phyloP scores from a whole-genome alignment of 1,140 invertebrate genomes.

The Drosophila gunungcola region DNA sequence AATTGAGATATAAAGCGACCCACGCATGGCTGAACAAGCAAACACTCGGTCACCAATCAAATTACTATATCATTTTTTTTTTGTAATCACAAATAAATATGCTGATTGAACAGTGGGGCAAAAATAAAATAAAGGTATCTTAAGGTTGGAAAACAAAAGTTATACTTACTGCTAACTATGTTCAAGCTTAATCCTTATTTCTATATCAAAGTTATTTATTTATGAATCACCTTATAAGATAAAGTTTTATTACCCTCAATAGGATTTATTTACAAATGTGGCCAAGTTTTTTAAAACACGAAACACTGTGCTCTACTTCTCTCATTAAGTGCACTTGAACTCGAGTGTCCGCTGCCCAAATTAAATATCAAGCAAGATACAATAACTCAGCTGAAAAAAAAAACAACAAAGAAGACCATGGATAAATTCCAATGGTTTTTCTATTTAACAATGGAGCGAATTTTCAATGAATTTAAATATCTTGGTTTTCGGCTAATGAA shows the following conservation, averaged over 20 bases:
- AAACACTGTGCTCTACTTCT: conserved; percentile 29
- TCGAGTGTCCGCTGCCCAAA: conserved; percentile 36
- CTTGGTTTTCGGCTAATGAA: conserved; percentile 1
- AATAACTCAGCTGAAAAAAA: conserved; percentile 14
- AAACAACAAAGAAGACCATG: conserved; percentile 24
- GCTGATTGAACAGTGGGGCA: conserved; percentile 6
- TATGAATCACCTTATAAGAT: not conserved
- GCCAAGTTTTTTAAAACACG: too few species aligned
- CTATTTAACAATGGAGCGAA: conserved; percentile 15
- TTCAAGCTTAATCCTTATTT: too few species aligned
- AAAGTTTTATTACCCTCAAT: not conserved
- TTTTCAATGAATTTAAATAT: conserved; percentile 35
- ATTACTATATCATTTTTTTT: conserved; percentile 44
- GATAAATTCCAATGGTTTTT: conserved; percentile 30
- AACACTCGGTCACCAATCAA: conserved; percentile 47
- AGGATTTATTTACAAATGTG: not conserved
- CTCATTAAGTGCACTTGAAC: conserved; percentile 65
- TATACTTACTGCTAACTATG: too few species aligned
- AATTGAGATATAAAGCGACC: conserved; percentile 71
- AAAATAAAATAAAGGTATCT: not conserved
- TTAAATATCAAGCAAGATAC: conserved; percentile 31
- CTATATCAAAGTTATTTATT: not conserved
- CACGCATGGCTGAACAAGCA: conserved; percentile 52
- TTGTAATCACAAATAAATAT: conserved; percentile 24
- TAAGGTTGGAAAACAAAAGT: too few species aligned